Evolutionary conservation across 2,888 invertebrate species (phyloP), one percentile per base, ranked within the genome.

Genomic region (Apamea epomidion): DNA sequence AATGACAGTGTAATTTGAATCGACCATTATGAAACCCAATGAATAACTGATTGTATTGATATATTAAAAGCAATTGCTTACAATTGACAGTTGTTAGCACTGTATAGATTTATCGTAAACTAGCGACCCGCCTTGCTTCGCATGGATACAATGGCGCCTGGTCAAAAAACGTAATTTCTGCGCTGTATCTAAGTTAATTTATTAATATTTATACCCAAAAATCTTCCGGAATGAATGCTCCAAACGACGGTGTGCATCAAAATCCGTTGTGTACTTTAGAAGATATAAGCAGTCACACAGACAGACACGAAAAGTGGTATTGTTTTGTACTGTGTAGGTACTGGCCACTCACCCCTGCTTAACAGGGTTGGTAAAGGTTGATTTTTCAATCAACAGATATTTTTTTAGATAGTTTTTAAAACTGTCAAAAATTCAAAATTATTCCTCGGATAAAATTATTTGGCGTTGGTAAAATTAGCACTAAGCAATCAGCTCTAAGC

Each of bases 11-110:
- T 25, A 16, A 77, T 58, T 77, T 65, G 3, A 69, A 69, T 70
- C n/a, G 51, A 32, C 16, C 3, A 58, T 51, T 82, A 10, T 21
- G 69, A 67, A 60, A 68, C 16, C 7, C 42, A 64, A 45, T 51
- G n/a, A 62, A 71, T 8, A 37, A 76, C 29, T 37, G n/a, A 73
- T 85, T 82, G 62, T 60, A 73, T 21, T 64, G n/a, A 29, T 25
- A 58, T 69, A 67, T 68, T 73, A 70, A 42, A 85, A 51, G 10
- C 73, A 85, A 82, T 80, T 65, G 60, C n/a, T 60, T 45, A 45
- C 80, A 82, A 82, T 85, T 80, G 85, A 12, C 51, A 70, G 42
- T 80, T 60, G 42, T 51, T 51, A n/a, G 51, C 68, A 32, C 51
- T 58, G n/a, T 32, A 48, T 29, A 74, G n/a, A 82, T 45, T 51